Evolutionary conservation across 2,113 vertebrate species (phyloP), one percentile per base, ranked within the genome.

Genomic region (Elaphurus davidianus): DNA sequence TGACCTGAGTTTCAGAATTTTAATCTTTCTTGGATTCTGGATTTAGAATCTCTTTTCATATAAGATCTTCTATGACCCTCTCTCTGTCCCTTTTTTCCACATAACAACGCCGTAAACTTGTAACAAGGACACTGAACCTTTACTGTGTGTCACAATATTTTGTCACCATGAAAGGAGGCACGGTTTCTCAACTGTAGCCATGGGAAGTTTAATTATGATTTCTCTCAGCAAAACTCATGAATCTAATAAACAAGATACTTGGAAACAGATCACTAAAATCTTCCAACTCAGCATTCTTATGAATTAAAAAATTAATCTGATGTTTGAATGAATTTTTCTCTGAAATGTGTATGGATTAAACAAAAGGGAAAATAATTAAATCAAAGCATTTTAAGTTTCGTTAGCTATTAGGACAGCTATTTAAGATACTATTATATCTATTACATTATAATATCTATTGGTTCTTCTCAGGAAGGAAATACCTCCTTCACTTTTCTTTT

Each of bases 291-390:
- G 30, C 30, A 16, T 92, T 78, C 11, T 54, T 88, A 62, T 43
- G 23, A 92, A 83, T 78, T 87, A 83, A 95, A 94, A 83, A 27
- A 57, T 92, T 30, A 91, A 78, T 88, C 83, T 88, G 13, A 76
- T 45, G 2, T 54, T 88, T 95, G 25, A 62, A 74, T 92, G 11
- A 76, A 84, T 36, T 84, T 84, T 84, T 92, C 62, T 62, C 54
- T 88, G 40, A 92, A 91, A 60, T 12, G 47, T 28, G 15, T 33
- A 28, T 76, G 17, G 30, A 36, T 54, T 83, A 88, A 93, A 55
- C 28, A 96, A 59, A 95, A 88, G 45, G 74, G 45, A 28, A 91
- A 94, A 62, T 4, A 84, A 89, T 90, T 90, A 36, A 83, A 96
- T 88, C 82, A 84, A 90, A 79, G 50, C 25, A 85, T 52, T 64